A percentile compares a stretch with the other conserved stretches of the same genome.
These are phyloP conservation scores for Sycophaga agraensis DNA, from an alignment of 1,140 invertebrate genomes.

Conservation along the genomic window DNA sequence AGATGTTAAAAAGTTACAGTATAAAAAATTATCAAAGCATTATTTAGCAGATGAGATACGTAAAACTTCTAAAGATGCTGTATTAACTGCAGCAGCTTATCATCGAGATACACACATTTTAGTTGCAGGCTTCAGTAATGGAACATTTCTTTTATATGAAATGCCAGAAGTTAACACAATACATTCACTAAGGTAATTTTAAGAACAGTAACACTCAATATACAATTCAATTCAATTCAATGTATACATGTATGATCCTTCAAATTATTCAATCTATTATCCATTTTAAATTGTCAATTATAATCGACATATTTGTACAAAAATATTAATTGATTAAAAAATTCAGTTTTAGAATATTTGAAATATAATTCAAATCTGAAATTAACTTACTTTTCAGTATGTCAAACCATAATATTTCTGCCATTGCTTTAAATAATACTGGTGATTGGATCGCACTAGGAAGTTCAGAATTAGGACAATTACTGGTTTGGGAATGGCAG, in stretches of 20 bases:
- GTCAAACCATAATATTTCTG: constrained; percentile 76
- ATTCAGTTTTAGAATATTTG: not conserved
- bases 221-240: too few species aligned
- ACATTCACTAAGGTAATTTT: constrained; percentile 76
- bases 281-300: too few species aligned
- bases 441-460: constrained; percentile 96
- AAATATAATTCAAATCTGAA: not conserved
- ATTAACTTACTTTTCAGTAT: constrained; percentile 61
- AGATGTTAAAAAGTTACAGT: constrained; percentile 63
- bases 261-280: too few species aligned
- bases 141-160: constrained; percentile 88
- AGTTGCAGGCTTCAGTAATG: constrained; percentile 72
- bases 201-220: not conserved
- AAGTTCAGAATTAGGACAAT: constrained; percentile 80
- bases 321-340: not conserved
- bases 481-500: constrained; percentile 99
- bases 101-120: constrained; percentile 77
- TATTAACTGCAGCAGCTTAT: constrained; percentile 77
- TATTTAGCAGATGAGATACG: constrained; percentile 72
- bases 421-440: constrained; percentile 78
- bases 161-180: constrained; percentile 90
- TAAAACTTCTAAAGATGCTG: constrained; percentile 62
- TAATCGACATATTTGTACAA: too few species aligned
- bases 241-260: too few species aligned
- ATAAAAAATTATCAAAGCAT: constrained; percentile 69